Evolutionary conservation across 2,113 vertebrate genomes (phyloP).

Genomic region (Sigmodon hispidus): DNA sequence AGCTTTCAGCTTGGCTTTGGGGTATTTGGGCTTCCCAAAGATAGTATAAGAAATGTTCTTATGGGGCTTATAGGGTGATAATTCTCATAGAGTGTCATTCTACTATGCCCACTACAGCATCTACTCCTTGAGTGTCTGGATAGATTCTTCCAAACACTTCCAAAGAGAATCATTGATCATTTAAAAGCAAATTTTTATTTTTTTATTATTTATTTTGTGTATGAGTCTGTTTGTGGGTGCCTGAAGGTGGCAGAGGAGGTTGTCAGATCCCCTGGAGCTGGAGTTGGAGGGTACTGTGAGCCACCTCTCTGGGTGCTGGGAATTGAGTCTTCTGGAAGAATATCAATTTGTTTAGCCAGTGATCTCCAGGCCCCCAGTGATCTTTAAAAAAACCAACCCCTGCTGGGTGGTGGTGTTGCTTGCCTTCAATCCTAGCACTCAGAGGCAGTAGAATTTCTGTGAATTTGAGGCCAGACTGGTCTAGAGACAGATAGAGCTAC

Average conservation of each 20-base stretch:
- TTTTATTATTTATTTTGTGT: not conserved
- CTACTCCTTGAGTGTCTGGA: not conserved
- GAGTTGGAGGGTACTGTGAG: not conserved
- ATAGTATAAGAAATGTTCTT: not conserved
- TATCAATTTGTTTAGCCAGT: not conserved
- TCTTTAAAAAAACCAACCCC: not conserved
- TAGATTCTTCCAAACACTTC: constrained; percentile 30
- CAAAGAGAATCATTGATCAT: not conserved
- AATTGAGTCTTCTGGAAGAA: not conserved
- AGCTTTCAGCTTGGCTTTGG: not conserved
- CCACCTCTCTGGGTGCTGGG: not conserved
- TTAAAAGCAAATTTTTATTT: not conserved
- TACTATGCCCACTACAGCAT: not conserved
- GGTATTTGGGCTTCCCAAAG: not conserved
- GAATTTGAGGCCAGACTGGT: not conserved
- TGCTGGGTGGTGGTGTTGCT: not conserved
- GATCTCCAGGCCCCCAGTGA: not conserved
- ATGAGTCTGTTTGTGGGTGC: not conserved
- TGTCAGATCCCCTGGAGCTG: not conserved
- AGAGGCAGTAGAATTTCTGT: not conserved
- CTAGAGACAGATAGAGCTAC: not conserved
- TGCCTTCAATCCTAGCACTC: not conserved
- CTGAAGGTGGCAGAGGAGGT: not conserved
- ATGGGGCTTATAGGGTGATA: not conserved
- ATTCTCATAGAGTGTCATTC: not conserved